Percentiles rank a stretch among this genome's conserved stretches.
Conservation (phyloP, 2,113 vertebrate genomes). For the Apteryx mantelli region DNA sequence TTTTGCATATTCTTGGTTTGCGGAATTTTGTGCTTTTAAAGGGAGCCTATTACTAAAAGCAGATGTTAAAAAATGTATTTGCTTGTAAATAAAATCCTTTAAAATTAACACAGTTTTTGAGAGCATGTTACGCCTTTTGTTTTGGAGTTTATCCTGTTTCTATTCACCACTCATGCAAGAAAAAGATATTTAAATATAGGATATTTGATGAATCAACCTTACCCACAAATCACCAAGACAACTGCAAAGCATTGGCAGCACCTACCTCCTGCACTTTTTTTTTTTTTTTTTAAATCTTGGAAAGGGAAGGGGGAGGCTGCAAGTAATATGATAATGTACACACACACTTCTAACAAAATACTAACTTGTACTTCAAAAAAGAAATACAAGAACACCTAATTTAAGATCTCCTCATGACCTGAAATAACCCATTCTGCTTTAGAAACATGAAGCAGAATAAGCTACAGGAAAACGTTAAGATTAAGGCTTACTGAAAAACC, state of each 20-base stretch:
- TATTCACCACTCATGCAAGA: neutral
- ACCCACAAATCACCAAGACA: neutral
- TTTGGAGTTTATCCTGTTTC: neutral
- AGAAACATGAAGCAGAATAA: neutral
- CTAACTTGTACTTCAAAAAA: neutral
- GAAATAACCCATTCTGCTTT: slow-evolving; percentile 9
- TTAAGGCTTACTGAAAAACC: neutral
- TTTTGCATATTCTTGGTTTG: neutral
- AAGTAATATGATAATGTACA: neutral
- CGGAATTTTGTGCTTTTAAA: neutral
- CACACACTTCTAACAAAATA: rapidly evolving
- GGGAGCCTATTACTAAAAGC: neutral
- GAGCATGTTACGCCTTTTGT: neutral
- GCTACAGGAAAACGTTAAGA: neutral
- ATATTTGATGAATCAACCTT: neutral
- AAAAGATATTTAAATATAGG: neutral
- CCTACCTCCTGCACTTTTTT: neutral
- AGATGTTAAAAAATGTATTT: neutral
- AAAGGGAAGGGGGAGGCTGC: neutral
- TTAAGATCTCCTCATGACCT: neutral
- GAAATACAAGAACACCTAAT: neutral
- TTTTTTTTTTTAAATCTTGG: neutral
- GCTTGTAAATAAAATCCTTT: neutral
- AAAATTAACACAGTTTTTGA: neutral
- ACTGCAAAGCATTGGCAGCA: neutral